phyloP scores from a whole-genome alignment of 2,888 invertebrate genomes.

The Leucania comma region DNA sequence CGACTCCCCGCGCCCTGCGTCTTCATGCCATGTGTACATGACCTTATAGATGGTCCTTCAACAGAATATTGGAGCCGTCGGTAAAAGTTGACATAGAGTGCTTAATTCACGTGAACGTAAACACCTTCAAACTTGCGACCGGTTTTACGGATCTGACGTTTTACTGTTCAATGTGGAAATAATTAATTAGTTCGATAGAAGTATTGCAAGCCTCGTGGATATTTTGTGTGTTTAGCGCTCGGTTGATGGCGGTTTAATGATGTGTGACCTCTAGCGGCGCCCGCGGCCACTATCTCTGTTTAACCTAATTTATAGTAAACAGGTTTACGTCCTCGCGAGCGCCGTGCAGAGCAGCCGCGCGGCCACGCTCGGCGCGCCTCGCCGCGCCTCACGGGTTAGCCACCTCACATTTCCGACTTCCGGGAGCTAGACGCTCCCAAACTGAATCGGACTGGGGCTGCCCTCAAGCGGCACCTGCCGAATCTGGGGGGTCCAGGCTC shows the following conservation, averaged over 20 bases:
- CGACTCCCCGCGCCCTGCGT: too few species aligned
- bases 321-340: slow-evolving; percentile 24
- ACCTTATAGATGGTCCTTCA: neutral
- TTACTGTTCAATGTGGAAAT: slow-evolving; percentile 33
- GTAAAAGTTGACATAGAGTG: slow-evolving; percentile 15
- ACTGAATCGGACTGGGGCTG: too few species aligned
- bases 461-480: too few species aligned
- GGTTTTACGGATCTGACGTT: slow-evolving; percentile 4
- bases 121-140: slow-evolving; percentile 30
- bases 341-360: neutral
- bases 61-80: neutral
- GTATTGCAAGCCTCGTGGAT: neutral
- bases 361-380: neutral
- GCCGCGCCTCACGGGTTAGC: neutral
- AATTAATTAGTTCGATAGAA: slow-evolving; percentile 18
- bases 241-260: slow-evolving; percentile 8
- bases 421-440: too few species aligned
- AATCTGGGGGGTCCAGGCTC: too few species aligned
- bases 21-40: too few species aligned
- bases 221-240: neutral
- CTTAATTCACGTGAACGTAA: slow-evolving; percentile 37
- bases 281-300: slow-evolving; percentile 20
- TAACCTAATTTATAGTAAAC: slow-evolving; percentile 31
- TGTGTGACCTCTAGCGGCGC: slow-evolving; percentile 31
- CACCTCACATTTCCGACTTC: too few species aligned